Percentiles rank a stretch among this genome's conserved stretches.
These are phyloP conservation scores for Ichneumoninae sp. DNA, from an alignment of 2,888 invertebrate genomes.

Conservation along the genomic window DNA sequence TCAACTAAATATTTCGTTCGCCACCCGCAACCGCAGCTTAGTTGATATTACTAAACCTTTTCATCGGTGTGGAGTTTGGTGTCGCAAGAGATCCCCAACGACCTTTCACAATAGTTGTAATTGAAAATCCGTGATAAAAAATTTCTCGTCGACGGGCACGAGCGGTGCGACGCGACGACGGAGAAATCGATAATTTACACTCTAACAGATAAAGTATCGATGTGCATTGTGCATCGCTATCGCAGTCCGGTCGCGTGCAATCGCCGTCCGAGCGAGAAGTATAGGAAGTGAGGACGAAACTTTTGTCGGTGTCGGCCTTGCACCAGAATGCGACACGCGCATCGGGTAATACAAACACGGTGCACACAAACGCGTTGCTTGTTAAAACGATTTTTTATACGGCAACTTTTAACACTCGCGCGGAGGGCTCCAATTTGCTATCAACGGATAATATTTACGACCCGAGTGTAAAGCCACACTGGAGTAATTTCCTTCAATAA, in stretches of 20 bases:
- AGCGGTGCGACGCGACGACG: background rate
- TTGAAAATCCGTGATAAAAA: background rate
- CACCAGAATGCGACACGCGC: conserved; percentile 29
- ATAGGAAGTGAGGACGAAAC: conserved; percentile 21
- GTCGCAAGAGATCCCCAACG: too few relatives aligned
- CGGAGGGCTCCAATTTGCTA: background rate
- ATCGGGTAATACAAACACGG: background rate
- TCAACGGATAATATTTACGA: background rate
- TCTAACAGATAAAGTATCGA: conserved; percentile 3
- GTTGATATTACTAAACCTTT: too few relatives aligned
- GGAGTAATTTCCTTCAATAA: background rate
- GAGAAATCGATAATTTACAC: conserved; percentile 1
- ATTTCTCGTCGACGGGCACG: background rate
- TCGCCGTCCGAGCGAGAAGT: conserved; percentile 3
- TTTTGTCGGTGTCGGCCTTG: conserved; percentile 31
- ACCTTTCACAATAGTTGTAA: background rate
- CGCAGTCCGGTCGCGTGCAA: background rate
- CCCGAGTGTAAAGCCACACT: background rate
- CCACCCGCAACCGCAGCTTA: too few relatives aligned
- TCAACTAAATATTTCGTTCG: too few relatives aligned
- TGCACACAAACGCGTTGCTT: background rate
- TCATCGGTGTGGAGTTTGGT: too few relatives aligned
- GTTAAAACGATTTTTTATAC: conserved; percentile 3
- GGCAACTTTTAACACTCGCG: background rate
- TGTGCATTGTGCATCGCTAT: conserved; percentile 5